A percentile compares a stretch with the other conserved stretches of the same genome.
Evolutionary conservation across 2,113 vertebrate genomes (phyloP).

Genomic region (Hypomesus transpacificus): DNA sequence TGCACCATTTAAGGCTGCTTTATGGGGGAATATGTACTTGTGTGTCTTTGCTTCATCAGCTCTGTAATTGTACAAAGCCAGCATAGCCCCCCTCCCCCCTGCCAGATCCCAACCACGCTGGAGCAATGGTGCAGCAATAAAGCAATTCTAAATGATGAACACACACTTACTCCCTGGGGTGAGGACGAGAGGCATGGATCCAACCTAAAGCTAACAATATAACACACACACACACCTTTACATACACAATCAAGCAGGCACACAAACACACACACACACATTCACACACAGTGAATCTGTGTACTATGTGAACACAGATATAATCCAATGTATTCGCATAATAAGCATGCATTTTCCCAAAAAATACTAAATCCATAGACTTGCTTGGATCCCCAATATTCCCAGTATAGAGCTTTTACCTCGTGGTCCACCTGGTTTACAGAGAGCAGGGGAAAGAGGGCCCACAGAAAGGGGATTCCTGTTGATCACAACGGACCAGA

Average conservation of each 20-base stretch:
- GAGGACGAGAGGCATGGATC: slow-evolving; percentile 41
- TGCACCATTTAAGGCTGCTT: slow-evolving; percentile 58
- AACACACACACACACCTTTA: slow-evolving; percentile 5
- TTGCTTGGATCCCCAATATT: too few relatives aligned
- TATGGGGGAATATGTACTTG: slow-evolving; percentile 36
- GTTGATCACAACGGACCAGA: neutral
- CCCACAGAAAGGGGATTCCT: neutral
- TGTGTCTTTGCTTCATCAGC: slow-evolving; percentile 66
- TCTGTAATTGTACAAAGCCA: slow-evolving; percentile 64
- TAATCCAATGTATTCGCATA: too few relatives aligned
- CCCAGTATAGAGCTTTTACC: too few relatives aligned
- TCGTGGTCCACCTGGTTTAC: too few relatives aligned
- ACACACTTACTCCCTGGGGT: slow-evolving; percentile 55
- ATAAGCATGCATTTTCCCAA: too few relatives aligned
- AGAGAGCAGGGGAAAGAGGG: too few relatives aligned
- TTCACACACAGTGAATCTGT: too few relatives aligned
- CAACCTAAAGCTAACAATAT: slow-evolving; percentile 29
- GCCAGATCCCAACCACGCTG: slow-evolving; percentile 50
- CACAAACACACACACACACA: neutral
- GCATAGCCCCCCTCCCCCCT: slow-evolving; percentile 49
- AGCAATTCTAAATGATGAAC: slow-evolving; percentile 66
- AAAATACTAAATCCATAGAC: too few relatives aligned
- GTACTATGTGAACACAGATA: neutral
- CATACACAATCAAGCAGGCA: neutral
- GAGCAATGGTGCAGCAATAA: slow-evolving; percentile 71